Conservation (phyloP, 1,140 invertebrate genomes). For the Leptopilina boulardi region DNA sequence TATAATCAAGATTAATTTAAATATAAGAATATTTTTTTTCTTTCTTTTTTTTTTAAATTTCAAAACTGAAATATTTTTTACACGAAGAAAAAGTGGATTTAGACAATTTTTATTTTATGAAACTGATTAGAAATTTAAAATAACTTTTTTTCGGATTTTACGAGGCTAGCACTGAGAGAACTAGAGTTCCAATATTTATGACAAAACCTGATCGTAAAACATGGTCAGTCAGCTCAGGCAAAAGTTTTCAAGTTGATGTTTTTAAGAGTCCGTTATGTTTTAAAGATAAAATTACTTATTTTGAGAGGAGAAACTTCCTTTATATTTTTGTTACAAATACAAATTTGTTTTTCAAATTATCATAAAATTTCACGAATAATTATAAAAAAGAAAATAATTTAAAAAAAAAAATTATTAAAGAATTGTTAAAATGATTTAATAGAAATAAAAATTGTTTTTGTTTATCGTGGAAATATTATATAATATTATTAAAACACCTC, state of each 20-base stretch:
- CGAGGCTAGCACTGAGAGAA: neutral
- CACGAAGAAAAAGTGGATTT: neutral
- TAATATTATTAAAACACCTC: neutral
- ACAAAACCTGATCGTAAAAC: slow-evolving; percentile 16
- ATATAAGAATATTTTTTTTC: neutral
- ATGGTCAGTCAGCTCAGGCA: slow-evolving; percentile 3
- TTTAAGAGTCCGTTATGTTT: neutral
- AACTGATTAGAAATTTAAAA: neutral
- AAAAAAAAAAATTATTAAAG: neutral
- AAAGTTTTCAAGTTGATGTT: slow-evolving; percentile 24
- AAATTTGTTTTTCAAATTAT: no score
- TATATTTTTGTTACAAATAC: no score
- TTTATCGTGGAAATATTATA: neutral
- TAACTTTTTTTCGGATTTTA: neutral
- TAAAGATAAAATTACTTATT: neutral
- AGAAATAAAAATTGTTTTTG: slow-evolving; percentile 1
- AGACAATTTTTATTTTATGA: slow-evolving; percentile 11
- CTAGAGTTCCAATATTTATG: slow-evolving; percentile 26
- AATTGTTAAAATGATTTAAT: neutral
- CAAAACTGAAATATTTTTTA: neutral
- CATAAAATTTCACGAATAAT: neutral
- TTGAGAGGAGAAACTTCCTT: neutral
- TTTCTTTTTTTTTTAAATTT: neutral
- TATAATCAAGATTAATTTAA: no score
- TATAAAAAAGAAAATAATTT: neutral